A percentile compares a stretch with the other conserved stretches of the same genome.
Conservation (phyloP, 37 sponge, comb jelly and placozoan species). For the Geodia barretti region DNA sequence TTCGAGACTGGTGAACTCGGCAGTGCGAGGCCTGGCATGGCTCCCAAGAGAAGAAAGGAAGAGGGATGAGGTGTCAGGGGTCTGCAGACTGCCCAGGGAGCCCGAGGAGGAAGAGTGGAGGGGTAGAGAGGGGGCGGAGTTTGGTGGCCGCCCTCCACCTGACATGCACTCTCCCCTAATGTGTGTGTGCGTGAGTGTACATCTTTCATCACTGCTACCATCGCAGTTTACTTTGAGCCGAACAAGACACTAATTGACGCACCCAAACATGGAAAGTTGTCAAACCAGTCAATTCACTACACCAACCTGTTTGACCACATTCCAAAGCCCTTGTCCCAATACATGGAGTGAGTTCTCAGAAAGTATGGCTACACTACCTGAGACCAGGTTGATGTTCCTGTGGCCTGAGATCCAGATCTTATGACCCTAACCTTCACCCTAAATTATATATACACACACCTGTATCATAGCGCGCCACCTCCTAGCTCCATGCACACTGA, state of each 20-base stretch:
- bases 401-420: too few species aligned
- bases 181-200: not conserved
- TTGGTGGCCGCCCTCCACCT: conserved; percentile 13
- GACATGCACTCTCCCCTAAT: conserved; percentile 9
- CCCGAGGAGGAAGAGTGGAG: conserved; percentile 6
- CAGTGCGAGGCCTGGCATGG: not conserved
- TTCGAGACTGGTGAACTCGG: conserved; percentile 40
- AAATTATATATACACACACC: too few species aligned
- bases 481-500: too few species aligned
- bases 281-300: not conserved
- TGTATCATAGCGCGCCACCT: too few species aligned
- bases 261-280: not conserved
- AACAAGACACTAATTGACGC: not conserved
- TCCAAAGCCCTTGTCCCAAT: too few species aligned
- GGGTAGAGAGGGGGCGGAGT: conserved; percentile 5
- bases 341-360: too few species aligned
- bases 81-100: conserved; percentile 39
- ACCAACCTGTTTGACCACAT: not conserved
- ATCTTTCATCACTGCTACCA: not conserved
- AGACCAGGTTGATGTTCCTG: too few species aligned
- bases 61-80: conserved; percentile 52
- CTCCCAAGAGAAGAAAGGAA: conserved; percentile 13
- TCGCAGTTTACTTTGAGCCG: not conserved
- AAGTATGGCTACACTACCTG: too few species aligned
- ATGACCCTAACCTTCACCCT: too few species aligned